A percentile compares a stretch with the other conserved stretches of the same genome.
Evolutionary conservation across 2,113 vertebrate genomes (phyloP).

Genomic region (Origma solitaria): DNA sequence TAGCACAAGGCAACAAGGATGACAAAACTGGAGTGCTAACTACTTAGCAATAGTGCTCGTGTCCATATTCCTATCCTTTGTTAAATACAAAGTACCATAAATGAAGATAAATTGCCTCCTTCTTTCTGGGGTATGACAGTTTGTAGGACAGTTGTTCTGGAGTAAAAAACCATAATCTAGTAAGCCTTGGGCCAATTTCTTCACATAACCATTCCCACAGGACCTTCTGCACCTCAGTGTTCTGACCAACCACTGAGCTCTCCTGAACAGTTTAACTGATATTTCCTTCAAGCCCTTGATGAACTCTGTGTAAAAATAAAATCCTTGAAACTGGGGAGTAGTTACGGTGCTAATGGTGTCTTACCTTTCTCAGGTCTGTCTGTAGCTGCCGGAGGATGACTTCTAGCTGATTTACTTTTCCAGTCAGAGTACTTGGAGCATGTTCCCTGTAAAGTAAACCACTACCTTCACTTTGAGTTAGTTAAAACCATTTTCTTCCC

Average conservation of each 20-base stretch:
- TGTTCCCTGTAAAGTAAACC: constrained; percentile 66
- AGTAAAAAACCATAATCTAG: not conserved
- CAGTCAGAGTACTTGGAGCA: constrained; percentile 85
- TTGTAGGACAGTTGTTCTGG: not conserved
- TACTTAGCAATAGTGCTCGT: not conserved
- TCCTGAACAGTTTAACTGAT: not conserved
- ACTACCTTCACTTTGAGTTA: not conserved
- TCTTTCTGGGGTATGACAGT: not conserved
- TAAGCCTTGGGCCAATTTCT: not conserved
- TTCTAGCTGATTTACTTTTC: constrained; percentile 97
- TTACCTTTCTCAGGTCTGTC: constrained; percentile 91
- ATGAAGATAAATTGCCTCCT: not conserved
- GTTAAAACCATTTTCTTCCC: not conserved
- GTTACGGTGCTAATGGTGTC: not conserved
- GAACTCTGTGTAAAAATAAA: not conserved
- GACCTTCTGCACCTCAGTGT: not conserved
- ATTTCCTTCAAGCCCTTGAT: not conserved
- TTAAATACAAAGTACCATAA: not conserved
- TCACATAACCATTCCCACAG: not conserved
- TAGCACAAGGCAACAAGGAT: not conserved
- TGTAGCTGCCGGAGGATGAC: constrained; percentile 92
- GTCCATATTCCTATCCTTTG: not conserved
- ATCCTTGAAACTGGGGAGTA: not conserved
- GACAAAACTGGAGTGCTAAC: not conserved
- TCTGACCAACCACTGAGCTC: not conserved